Base-by-base conservation (phyloP, 2,888 invertebrate species). In the Ctenicera cuprea region DNA sequence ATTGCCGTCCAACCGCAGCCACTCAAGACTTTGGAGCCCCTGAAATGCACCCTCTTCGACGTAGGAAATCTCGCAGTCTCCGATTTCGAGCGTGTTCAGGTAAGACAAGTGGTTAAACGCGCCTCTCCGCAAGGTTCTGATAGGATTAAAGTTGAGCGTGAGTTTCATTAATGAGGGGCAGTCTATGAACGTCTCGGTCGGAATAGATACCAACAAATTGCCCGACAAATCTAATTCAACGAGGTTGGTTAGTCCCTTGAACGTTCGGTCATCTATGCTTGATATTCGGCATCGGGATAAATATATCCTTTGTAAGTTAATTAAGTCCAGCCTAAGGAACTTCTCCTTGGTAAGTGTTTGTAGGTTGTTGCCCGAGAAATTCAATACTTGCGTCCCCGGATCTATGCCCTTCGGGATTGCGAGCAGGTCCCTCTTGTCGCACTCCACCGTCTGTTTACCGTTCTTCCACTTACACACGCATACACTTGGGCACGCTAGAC, bases 391-490 rank as follows among this genome's bases (percentile, higher is more conserved):
- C 0, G 96, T 96, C 82, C 94, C 94, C 22, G 92, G 90, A 85
- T 95, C 94, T 81, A 97, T 92, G 65, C 93, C 92, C 80, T 91
- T 91, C 1, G 97, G 97, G 71, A 97, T 92, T 11, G 91, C 90
- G 77, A 93, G 91, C 67, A 97, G 88, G 67, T 92, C 92, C 84
- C 94, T 93, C 76, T 94, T 92, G 62, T 93, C 91, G 87, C 97
- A 97, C 86, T 97, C 96, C 62, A 95, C 96, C 79, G 95, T 94
- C 85, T 96, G 94, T 84, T 97, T 97, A 59, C 97, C 97, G 84
- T 94, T 94, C 87, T 96, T 96, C 97, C 97, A 97, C 86, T 95
- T 96, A 89, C 97, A 97, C 71, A 92, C 89, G 87, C 97, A 97
- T 78, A 92, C 91, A 38, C 90, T 88, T 26, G 96, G 96, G 85